phyloP scores from a whole-genome alignment of 2,888 invertebrate genomes.

The Brachypalpus laphriformis region DNA sequence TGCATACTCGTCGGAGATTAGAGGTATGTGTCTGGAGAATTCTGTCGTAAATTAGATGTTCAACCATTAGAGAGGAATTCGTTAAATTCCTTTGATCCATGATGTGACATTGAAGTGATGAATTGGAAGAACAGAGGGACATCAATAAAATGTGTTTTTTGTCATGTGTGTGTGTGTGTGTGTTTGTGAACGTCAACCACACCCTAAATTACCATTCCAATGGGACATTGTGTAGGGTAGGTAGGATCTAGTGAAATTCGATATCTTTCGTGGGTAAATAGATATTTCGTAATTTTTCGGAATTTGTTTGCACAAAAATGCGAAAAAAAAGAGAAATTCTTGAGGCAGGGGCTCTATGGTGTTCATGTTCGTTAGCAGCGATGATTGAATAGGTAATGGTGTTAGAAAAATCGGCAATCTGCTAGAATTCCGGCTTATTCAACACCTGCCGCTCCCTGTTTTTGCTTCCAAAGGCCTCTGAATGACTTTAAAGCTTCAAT shows the following conservation, averaged over 20 bases:
- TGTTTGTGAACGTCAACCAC: not conserved
- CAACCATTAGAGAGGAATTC: slow-evolving; percentile 45
- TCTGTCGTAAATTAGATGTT: slow-evolving; percentile 46
- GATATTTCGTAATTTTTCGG: not conserved
- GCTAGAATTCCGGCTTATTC: no score
- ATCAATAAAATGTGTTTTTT: slow-evolving; percentile 14
- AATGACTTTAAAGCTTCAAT: no score
- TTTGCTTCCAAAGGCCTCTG: no score
- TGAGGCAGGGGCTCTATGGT: no score
- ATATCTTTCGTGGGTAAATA: slow-evolving; percentile 7
- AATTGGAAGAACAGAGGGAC: slow-evolving; percentile 9
- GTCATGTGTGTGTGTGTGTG: not conserved
- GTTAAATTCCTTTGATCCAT: slow-evolving; percentile 45
- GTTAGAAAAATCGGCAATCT: no score
- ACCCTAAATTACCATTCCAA: slow-evolving; percentile 23
- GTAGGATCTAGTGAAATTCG: not conserved
- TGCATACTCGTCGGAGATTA: slow-evolving; percentile 37
- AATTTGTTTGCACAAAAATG: not conserved
- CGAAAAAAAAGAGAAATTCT: not conserved
- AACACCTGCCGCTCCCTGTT: no score
- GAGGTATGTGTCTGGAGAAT: not conserved
- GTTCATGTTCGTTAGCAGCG: no score
- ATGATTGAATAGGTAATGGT: no score
- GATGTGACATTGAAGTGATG: slow-evolving; percentile 61
- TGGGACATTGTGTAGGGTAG: not conserved